phyloP scores from a whole-genome alignment of 2,113 vertebrate species.

The Acrocephalus arundinaceus region DNA sequence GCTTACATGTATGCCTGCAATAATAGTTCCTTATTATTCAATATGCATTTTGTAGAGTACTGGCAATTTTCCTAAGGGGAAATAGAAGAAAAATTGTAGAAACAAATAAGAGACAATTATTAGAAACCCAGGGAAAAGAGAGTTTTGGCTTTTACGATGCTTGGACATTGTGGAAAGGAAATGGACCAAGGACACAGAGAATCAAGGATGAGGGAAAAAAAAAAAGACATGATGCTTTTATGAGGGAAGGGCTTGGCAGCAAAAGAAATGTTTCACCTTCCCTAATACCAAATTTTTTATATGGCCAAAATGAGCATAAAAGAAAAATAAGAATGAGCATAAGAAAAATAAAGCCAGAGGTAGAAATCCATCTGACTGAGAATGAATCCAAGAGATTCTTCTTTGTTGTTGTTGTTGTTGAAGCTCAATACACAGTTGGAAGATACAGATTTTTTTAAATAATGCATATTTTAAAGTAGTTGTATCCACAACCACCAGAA shows the following conservation, averaged over 20 bases:
- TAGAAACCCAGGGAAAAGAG: neutral
- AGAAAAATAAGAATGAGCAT: too few species aligned
- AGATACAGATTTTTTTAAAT: neutral
- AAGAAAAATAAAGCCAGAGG: neutral
- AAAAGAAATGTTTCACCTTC: neutral
- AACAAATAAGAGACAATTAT: neutral
- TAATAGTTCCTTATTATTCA: neutral
- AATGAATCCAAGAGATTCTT: neutral
- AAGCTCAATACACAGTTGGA: neutral
- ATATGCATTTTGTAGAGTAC: neutral
- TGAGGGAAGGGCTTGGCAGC: neutral
- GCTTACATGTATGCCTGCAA: neutral
- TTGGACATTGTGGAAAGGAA: neutral
- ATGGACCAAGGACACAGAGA: neutral
- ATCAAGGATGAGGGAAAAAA: neutral
- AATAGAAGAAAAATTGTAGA: neutral
- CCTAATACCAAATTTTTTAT: neutral
- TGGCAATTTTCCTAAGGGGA: neutral
- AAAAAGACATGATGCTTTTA: neutral
- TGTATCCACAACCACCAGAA: neutral
- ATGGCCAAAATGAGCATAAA: neutral
- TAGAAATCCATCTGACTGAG: neutral
- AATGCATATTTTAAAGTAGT: neutral
- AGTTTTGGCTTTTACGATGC: neutral
- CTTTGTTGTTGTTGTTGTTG: neutral